Evolutionary conservation across 2,113 vertebrate genomes (phyloP), one percentile per base, ranked within the genome.

Genomic region (Elanoides forficatus): DNA sequence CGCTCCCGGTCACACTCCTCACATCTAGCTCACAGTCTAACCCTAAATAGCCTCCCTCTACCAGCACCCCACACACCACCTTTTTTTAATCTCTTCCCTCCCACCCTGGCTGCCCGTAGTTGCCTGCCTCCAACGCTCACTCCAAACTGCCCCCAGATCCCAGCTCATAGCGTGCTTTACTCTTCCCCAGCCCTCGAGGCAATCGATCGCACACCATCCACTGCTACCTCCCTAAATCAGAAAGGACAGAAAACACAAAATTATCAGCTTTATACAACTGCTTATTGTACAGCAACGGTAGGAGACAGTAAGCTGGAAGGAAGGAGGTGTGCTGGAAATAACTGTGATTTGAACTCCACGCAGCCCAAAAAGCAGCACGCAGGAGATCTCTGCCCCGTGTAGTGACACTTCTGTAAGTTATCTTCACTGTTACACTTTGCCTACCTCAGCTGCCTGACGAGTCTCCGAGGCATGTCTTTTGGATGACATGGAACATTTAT

Each of bases 341-440:
- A 15, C 53, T 1, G 25, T 7, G 81, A 65, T 23, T 18, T 19
- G 16, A 48, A 20, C 52, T n/a, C 34, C 13, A 1, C 1, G 0
- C 22, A 25, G 34, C 45, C 40, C 58, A 9, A 20, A 20, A 13
- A 70, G 48, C 22, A 3, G 22, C 1, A 0, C 5, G 11, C 10
- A 2, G 45, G 40, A 67, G 26, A 10, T 6, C 48, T 34, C 56
- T 75, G 43, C 22, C 59, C 38, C 26, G 0, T 1, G 15, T 16
- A 27, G 11, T 14, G 38, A 38, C 7, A 2, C 26, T 58, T 34
- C 40, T 18, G 2, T 17, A 29, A 40, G 21, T 45, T 67, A 25
- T 25, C 81, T 67, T 26, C 52, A 13, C 66, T 27, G 60, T 34
- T 29, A 14, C 0, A 2, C 73, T 74, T 76, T 45, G 40, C 71